Evolutionary conservation across 1,140 invertebrate genomes (phyloP), one percentile per base, ranked within the genome.

Genomic region (Euwallacea fornicatus): DNA sequence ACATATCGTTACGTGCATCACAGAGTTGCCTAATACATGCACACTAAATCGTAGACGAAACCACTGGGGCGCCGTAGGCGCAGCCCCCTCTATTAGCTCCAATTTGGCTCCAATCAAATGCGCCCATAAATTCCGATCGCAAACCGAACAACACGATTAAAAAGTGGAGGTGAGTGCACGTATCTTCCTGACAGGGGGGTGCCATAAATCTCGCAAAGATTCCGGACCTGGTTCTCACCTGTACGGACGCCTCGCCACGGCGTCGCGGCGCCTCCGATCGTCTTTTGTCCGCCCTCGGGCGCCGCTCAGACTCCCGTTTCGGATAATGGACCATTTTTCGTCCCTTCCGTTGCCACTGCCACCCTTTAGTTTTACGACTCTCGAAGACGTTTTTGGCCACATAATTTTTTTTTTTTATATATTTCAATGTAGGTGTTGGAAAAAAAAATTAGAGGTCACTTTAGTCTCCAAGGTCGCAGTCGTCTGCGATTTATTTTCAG

Each of bases 271-370:
- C 67, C 67, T 69, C 64, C 70, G 46, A 50, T 54, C 55, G 54
- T 72, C 70, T 72, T 72, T 72, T 72, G 70, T 72, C 64, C 70
- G 44, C 63, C 62, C 54, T 47, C 63, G 67, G 70, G 70, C 70
- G 70, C 70, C 70, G 64, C 21, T 66, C 60, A 72, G 70, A 72
- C 70, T 72, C 56, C 64, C 55, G 63, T 72, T 66, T 72, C 70
- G 63, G 64, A 66, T 66, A 72, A 72, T 72, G 62, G 70, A 72
- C 64, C 70, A 66, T 72, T 72, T 72, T 72, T 72, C 70, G 63
- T 72, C 63, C 70, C 70, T 72, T 72, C 63, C 64, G 44, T 53
- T 60, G 21, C 21, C 21, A 65, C 16, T 61, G 62, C 70, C 64
- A 66, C 70, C 70, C 70, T 55, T 66, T 61, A 54, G 47, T 63